phyloP scores from a whole-genome alignment of 2,888 invertebrate species.

The Choristoneura rosaceana region DNA sequence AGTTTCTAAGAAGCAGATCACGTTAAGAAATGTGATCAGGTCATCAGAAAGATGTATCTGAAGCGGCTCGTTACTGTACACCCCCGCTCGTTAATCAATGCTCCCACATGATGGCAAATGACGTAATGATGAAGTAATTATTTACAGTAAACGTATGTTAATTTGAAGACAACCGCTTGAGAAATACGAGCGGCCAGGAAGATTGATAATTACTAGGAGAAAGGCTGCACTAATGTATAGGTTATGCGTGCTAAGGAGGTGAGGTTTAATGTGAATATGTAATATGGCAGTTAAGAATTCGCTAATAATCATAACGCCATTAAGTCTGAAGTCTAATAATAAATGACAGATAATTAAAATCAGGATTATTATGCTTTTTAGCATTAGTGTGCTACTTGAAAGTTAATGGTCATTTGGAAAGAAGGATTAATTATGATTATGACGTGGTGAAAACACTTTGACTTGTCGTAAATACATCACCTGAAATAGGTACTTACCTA shows the following conservation, averaged over 20 bases:
- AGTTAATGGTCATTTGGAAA: not conserved
- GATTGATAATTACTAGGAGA: slow-evolving; percentile 31
- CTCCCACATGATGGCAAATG: slow-evolving; percentile 8
- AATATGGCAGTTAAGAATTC: not conserved
- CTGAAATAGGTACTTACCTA: no score
- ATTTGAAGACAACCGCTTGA: slow-evolving; percentile 16
- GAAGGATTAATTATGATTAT: no score
- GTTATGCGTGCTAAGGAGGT: slow-evolving; percentile 22
- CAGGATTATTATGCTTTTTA: not conserved
- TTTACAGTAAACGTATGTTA: slow-evolving; percentile 21
- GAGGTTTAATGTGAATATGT: slow-evolving; percentile 10
- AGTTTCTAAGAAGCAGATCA: not conserved
- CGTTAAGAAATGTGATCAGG: not conserved
- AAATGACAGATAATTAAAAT: not conserved
- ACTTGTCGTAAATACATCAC: no score
- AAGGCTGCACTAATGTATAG: slow-evolving; percentile 23
- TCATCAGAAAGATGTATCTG: slow-evolving; percentile 12
- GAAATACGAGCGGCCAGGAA: slow-evolving; percentile 11
- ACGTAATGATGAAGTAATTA: slow-evolving; percentile 33
- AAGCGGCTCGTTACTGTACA: slow-evolving; percentile 19
- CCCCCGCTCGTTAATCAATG: slow-evolving; percentile 27
- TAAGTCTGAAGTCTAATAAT: not conserved
- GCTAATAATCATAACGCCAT: not conserved
- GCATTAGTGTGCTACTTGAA: no score
- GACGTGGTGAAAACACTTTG: no score